Conservation (phyloP, 2,113 vertebrate genomes). For the Dasyprocta punctata region DNA sequence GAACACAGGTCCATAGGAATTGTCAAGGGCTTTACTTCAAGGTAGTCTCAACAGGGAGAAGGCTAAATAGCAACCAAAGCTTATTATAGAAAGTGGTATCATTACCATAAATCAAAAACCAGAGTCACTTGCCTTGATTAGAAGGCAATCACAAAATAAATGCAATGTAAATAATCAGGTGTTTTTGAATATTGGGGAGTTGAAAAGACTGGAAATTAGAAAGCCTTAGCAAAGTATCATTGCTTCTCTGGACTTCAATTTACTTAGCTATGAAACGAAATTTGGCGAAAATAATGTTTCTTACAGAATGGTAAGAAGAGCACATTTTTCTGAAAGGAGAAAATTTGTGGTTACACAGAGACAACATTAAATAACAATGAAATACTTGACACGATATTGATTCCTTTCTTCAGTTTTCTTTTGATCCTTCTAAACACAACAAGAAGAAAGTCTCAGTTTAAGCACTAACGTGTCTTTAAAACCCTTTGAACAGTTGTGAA, state of each 20-base stretch:
- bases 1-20: rapidly evolving
- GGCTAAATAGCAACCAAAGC: not conserved
- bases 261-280: not conserved
- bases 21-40: not conserved
- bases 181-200: not conserved
- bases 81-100: not conserved
- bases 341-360: not conserved
- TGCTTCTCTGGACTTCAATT: not conserved
- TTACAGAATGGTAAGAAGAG: not conserved
- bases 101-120: not conserved
- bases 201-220: not conserved
- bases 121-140: not conserved
- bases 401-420: not conserved
- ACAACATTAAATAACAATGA: not conserved
- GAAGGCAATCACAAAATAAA: slow-evolving; percentile 9
- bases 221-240: not conserved
- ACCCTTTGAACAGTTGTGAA: not conserved
- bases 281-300: not conserved
- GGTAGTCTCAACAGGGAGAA: not conserved
- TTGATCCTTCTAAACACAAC: not conserved
- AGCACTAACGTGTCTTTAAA: not conserved
- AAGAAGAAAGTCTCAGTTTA: not conserved
- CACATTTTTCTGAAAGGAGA: not conserved
- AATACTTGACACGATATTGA: not conserved
- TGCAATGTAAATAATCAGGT: not conserved